A percentile compares a stretch with the other conserved stretches of the same genome.
Conservation (phyloP, 1,140 invertebrate species). For the Agrypnia vestita region DNA sequence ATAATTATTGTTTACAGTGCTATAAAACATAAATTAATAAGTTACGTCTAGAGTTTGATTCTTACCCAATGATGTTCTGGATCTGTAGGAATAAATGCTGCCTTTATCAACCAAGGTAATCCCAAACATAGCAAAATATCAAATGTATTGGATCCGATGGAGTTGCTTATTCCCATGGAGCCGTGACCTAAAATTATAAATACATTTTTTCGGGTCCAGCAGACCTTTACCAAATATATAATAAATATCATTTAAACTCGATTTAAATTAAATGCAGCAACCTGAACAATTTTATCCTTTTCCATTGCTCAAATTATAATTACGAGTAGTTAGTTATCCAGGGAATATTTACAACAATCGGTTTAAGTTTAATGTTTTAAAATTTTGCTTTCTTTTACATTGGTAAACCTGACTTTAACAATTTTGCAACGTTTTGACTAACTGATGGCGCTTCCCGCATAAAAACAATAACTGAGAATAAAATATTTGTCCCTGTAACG, state of each 20-base stretch:
- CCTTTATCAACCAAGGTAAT: slow-evolving; percentile 90
- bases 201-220: background rate
- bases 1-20: too few relatives aligned
- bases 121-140: slow-evolving; percentile 89
- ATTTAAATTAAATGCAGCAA: too few relatives aligned
- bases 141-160: slow-evolving; percentile 92
- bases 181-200: slow-evolving; percentile 79
- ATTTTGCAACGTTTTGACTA: too few relatives aligned
- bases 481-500: too few relatives aligned
- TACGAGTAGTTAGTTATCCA: too few relatives aligned
- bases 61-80: slow-evolving; percentile 83
- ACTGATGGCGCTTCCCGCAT: too few relatives aligned
- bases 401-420: too few relatives aligned
- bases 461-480: too few relatives aligned
- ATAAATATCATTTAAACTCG: too few relatives aligned
- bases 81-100: slow-evolving; percentile 83
- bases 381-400: background rate
- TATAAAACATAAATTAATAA: background rate
- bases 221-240: background rate
- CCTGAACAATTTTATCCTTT: too few relatives aligned
- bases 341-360: too few relatives aligned
- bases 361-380: background rate
- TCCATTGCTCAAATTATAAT: background rate
- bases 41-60: slow-evolving; percentile 33
- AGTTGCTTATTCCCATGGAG: slow-evolving; percentile 92